These are phyloP conservation scores for Tragelaphus eurycerus DNA, from an alignment of 2,797 vertebrate species.

Conservation along the genomic window DNA sequence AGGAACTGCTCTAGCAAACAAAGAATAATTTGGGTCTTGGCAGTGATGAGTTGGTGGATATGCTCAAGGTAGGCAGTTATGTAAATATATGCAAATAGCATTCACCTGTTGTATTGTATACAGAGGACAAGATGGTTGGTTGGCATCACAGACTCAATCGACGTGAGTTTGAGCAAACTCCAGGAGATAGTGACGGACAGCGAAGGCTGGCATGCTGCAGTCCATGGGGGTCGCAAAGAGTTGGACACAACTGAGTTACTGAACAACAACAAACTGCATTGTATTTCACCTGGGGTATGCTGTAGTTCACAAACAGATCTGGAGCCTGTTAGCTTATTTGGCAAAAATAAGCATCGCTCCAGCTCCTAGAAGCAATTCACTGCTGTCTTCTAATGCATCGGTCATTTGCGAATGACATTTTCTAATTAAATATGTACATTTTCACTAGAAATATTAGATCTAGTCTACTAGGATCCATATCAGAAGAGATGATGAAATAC, in stretches of 20 bases:
- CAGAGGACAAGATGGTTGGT: neutral
- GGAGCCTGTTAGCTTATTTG: neutral
- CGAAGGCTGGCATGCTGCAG: neutral
- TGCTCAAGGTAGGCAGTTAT: neutral
- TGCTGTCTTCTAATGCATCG: neutral
- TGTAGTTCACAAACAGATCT: neutral
- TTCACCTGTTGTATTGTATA: neutral
- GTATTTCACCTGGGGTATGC: neutral
- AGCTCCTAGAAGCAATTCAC: neutral
- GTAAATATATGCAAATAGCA: neutral
- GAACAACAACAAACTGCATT: neutral
- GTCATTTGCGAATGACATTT: neutral
- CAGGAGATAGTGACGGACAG: neutral
- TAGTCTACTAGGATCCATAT: neutral
- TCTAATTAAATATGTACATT: neutral
- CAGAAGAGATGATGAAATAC: neutral
- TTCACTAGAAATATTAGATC: constrained; percentile 12
- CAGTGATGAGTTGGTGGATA: neutral
- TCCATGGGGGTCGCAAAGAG: neutral
- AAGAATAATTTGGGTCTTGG: neutral
- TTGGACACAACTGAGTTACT: neutral
- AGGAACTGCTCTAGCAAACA: neutral
- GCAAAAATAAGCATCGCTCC: neutral
- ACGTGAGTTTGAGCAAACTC: neutral
- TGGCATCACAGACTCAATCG: neutral